Evolutionary conservation across 2,888 invertebrate genomes (phyloP), one percentile per base, ranked within the genome.

Genomic region (Poecilobothrus nobilitatus): DNA sequence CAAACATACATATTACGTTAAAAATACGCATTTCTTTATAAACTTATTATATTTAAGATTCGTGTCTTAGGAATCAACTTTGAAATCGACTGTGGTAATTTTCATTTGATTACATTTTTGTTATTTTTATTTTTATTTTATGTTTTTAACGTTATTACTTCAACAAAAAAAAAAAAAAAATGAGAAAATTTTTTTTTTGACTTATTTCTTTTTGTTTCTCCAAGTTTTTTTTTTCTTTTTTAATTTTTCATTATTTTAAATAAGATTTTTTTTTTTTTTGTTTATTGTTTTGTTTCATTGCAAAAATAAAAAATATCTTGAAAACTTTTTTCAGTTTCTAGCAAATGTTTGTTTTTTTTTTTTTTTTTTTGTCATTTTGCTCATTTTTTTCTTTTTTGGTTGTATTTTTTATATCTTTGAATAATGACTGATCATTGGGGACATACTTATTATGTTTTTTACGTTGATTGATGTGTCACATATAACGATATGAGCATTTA

Each of bases 371-470:
- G 18, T 53, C 6, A 12, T 53, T 53, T 53, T 8, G 53, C 15
- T 18, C 3, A 1, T 18, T 53, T n/a, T 9, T 18, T 18, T 53
- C 3, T 53, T 12, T 53, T 37, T 53, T 53, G 7, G 7, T 53
- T 18, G 18, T 53, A 12, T 53, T 18, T 53, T 44, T 53, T 10
- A 8, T 12, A 37, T 37, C 37, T 53, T 53, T 53, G 53, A 53
- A 53, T 53, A 53, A 53, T 53, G 53, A 53, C 53, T 53, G 53
- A 53, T 53, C 53, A 53, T 53, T 53, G 53, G 53, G 53, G 53
- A 53, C 53, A 53, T 53, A 53, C 53, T 53, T 53, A 53, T 53
- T 53, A 53, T 53, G 18, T 53, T 53, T 53, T 27, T 53, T 53
- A 53, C 6, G 53, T 53, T 53, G 53, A 53, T 53, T 53, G 53